These are phyloP conservation scores for Poeciliopsis gracilis DNA, from an alignment of 2,797 vertebrate species.

Conservation along the genomic window DNA sequence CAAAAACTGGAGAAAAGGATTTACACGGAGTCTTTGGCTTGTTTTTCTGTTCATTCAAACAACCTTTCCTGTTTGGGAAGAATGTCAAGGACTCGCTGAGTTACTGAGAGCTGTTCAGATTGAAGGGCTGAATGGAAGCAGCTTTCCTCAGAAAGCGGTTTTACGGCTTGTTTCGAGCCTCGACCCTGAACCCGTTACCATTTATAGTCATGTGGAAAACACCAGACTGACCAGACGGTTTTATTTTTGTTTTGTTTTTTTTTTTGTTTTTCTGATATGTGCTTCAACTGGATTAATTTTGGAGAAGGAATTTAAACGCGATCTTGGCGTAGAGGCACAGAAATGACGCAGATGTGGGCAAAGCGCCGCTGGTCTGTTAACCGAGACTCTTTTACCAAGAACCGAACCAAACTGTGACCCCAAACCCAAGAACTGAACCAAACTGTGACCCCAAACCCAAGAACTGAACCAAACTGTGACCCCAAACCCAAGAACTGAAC, in stretches of 20 bases:
- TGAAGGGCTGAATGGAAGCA: conserved; percentile 18
- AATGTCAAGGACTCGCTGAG: conserved; percentile 20
- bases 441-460: neutral
- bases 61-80: neutral
- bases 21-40: neutral
- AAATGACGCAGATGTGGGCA: conserved; percentile 7
- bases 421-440: neutral
- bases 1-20: neutral
- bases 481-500: neutral
- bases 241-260: too few species aligned
- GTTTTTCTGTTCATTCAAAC: too few species aligned
- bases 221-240: neutral
- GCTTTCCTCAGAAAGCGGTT: neutral
- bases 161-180: conserved; percentile 4
- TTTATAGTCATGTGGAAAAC: conserved; percentile 36
- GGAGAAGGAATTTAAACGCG: neutral
- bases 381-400: conserved; percentile 4
- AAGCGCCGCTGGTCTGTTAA: neutral
- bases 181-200: conserved; percentile 16
- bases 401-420: neutral
- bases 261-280: neutral
- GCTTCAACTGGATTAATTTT: neutral
- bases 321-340: neutral
- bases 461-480: neutral
- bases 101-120: neutral